A percentile compares a stretch with the other conserved stretches of the same genome.
Evolutionary conservation across 1,140 invertebrate genomes (phyloP).

Genomic region (Diorhabda sublineata): DNA sequence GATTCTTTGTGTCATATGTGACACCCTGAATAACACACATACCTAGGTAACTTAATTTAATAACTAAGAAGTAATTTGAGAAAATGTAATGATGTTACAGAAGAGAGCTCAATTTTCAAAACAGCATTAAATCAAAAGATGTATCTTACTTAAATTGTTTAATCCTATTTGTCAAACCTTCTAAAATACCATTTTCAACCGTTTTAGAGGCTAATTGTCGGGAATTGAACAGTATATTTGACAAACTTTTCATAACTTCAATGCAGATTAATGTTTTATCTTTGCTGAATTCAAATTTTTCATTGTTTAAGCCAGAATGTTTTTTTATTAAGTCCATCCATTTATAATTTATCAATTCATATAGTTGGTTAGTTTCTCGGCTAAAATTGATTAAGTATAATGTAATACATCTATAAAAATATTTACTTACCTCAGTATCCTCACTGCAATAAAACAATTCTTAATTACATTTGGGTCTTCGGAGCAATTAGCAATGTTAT

Average conservation of each 20-base stretch:
- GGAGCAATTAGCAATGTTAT: conserved; percentile 49
- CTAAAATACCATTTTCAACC: conserved; percentile 66
- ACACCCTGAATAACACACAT: too few species aligned
- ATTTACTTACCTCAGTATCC: conserved; percentile 53
- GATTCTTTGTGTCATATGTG: too few species aligned
- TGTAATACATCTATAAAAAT: conserved; percentile 21
- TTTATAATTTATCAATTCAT: conserved; percentile 63
- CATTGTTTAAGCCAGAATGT: conserved; percentile 46
- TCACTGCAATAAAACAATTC: conserved; percentile 52
- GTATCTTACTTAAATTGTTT: conserved; percentile 56
- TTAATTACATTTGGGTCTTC: conserved; percentile 44
- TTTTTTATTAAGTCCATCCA: conserved; percentile 62
- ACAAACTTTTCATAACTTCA: conserved; percentile 84
- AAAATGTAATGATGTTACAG: too few species aligned
- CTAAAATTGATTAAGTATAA: conserved; percentile 48
- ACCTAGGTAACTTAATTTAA: too few species aligned
- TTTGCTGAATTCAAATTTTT: conserved; percentile 47
- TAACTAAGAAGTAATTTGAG: too few species aligned
- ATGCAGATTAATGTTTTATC: conserved; percentile 55
- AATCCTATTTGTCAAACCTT: conserved; percentile 71
- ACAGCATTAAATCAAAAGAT: too few species aligned
- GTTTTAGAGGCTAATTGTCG: conserved; percentile 63
- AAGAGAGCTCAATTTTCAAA: too few species aligned
- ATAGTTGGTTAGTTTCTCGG: conserved; percentile 70
- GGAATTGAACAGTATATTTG: conserved; percentile 86